Evolutionary conservation across 2,888 invertebrate species (phyloP), one percentile per base, ranked within the genome.

Genomic region (Hetaerina titia): DNA sequence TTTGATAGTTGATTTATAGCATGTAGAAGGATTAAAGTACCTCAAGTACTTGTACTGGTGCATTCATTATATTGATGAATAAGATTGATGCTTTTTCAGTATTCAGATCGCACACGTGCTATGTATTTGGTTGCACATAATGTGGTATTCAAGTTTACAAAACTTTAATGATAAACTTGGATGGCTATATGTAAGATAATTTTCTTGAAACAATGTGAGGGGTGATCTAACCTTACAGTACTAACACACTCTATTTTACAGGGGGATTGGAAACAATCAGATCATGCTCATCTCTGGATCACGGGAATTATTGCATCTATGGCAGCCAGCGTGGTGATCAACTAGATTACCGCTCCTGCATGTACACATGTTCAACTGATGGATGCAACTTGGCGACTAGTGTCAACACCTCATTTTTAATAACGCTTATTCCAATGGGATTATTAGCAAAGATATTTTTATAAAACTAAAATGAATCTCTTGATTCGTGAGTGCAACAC

Each of bases 261-360:
- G 99, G 98, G 97, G 98, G 99, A 56, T 98, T 99, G 95, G 99
- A 99, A 90, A 98, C 99, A 69, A 98, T 98, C 96, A 97, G 99
- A 95, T 99, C 98, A 96, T 99, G 99, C 96, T 99, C 99, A 2
- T 98, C 99, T 0, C 97, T 98, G 96, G 98, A 99, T 96, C 97
- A 99, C 96, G 99, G 99, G 25, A 99, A 98, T 96, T 99, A 98
- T 96, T 99, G 99, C 96, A 98, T 99, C 96, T 99, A 98, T 96
- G 98, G 99, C 0, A 97, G 97, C 95, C 98, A 99, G 96, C 98
- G 98, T 13, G 99, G 99, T n/a, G 99, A 99, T 96, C 97, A 97
- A 96, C 97, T 98, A 96, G 98, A 98, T 95, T 99, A 99, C 96
- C 97, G 99, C 95, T 98, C 99, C 6, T 99, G 99, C 96, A 98